Base-by-base conservation (phyloP, 2,797 vertebrate species). In the Tapera naevia region DNA sequence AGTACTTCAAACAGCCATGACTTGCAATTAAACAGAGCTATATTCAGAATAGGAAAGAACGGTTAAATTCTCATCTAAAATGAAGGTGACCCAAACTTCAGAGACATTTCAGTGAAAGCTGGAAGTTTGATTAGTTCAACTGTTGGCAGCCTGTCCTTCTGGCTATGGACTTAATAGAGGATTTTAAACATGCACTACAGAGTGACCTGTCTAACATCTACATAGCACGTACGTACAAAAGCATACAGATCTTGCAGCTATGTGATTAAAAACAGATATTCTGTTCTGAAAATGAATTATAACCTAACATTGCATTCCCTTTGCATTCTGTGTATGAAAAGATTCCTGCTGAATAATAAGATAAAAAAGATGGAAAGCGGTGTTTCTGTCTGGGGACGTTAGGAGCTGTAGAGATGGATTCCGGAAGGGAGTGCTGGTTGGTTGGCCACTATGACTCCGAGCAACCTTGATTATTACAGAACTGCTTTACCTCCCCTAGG, bases 61-160 rank as follows among this genome's bases (percentile, higher is more conserved):
- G 81, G 54, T 81, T 90, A 88, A 94, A 91, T 66, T 86, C 81
- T 94, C 35, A 71, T 79, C 60, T 84, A 67, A 94, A 95, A 76
- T 82, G 91, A 95, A 93, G 90, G 88, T 87, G 88, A 94, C 86
- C 90, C 83, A 67, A 88, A 85, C 91, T 95, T 95, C 64, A 89
- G 80, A 93, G 74, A 65, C 73, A 85, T 95, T 88, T 81, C 51
- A 50, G 39, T 13, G 74, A n/a, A 82, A 88, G 88, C 83, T 81
- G 78, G 17, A 91, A 16, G 46, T 94, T 86, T 4, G 5, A 43
- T 76, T 65, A 66, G 74, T 85, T 94, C 71, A 64, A 4, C 70
- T 45, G 45, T 32, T 85, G 74, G 6, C 83, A 90, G 56, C 71
- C 64, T 76, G 80, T 80, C 76, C 90, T 88, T 50, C 76, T 69